A percentile compares a stretch with the other conserved stretches of the same genome.
These are phyloP conservation scores for Poeciliopsis prolifica DNA, from an alignment of 2,113 vertebrate genomes.

Conservation along the genomic window DNA sequence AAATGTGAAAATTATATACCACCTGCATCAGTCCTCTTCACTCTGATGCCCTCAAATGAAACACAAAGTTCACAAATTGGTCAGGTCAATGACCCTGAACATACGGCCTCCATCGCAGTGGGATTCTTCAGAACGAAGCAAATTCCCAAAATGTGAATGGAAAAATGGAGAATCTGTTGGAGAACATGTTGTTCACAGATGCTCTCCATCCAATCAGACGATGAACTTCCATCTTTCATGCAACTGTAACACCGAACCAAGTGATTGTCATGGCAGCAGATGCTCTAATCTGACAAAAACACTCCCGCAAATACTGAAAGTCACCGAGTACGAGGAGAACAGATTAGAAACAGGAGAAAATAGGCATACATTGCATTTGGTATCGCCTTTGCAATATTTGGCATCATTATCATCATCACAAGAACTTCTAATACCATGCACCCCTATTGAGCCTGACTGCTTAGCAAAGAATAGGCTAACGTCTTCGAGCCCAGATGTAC, in stretches of 20 bases:
- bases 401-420: background rate
- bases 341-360: background rate
- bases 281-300: background rate
- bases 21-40: background rate
- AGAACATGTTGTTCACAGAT: no score
- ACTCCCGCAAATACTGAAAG: background rate
- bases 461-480: background rate
- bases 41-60: background rate
- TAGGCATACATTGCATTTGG: background rate
- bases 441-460: background rate
- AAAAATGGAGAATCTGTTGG: no score
- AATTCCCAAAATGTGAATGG: no score
- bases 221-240: no score
- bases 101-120: no score
- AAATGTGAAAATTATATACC: background rate
- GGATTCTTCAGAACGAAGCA: no score
- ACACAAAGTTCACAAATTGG: no score
- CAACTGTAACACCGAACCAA: no score
- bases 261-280: background rate
- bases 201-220: no score
- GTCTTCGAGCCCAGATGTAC: no score
- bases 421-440: background rate
- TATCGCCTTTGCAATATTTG: background rate
- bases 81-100: no score
- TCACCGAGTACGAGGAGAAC: background rate